These are phyloP conservation scores for Poeciliopsis infans DNA, from an alignment of 2,797 vertebrate species.

Conservation along the genomic window DNA sequence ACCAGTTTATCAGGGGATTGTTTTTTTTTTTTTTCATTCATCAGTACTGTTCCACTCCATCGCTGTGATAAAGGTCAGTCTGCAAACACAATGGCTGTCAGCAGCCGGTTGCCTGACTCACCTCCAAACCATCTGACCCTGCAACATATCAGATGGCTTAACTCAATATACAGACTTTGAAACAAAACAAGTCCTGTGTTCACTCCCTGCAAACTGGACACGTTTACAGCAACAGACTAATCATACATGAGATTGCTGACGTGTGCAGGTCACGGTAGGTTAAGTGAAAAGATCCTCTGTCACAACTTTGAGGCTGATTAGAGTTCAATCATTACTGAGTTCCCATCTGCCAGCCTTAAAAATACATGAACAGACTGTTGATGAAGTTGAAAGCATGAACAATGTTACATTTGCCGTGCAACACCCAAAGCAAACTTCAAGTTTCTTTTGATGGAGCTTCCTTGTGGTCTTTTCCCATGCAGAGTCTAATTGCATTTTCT, in stretches of 20 bases:
- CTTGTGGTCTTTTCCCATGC: slow-evolving; percentile 33
- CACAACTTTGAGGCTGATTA: slow-evolving; percentile 8
- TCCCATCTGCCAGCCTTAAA: neutral
- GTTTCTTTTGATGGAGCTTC: slow-evolving; percentile 1
- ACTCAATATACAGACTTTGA: slow-evolving; percentile 33
- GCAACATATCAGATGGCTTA: slow-evolving; percentile 38
- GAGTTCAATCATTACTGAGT: slow-evolving; percentile 13
- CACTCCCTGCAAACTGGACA: slow-evolving; percentile 5
- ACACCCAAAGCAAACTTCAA: slow-evolving; percentile 19
- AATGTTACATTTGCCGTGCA: slow-evolving; percentile 20
- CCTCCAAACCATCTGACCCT: slow-evolving; percentile 43
- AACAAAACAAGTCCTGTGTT: slow-evolving; percentile 47
- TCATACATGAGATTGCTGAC: slow-evolving; percentile 8
- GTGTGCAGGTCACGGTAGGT: neutral
- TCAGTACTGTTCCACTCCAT: slow-evolving; percentile 43
- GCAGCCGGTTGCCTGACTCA: slow-evolving; percentile 70
- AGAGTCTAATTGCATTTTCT: slow-evolving; percentile 38
- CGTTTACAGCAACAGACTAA: slow-evolving; percentile 6
- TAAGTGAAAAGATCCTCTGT: neutral
- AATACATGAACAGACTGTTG: slow-evolving; percentile 17
- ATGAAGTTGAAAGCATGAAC: slow-evolving; percentile 32
- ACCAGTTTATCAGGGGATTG: slow-evolving; percentile 28
- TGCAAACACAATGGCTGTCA: slow-evolving; percentile 58
- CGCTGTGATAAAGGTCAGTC: slow-evolving; percentile 58
- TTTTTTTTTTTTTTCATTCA: slow-evolving; percentile 9